Base-by-base conservation (phyloP, 2,888 invertebrate genomes). In the Urechis unicinctus region DNA sequence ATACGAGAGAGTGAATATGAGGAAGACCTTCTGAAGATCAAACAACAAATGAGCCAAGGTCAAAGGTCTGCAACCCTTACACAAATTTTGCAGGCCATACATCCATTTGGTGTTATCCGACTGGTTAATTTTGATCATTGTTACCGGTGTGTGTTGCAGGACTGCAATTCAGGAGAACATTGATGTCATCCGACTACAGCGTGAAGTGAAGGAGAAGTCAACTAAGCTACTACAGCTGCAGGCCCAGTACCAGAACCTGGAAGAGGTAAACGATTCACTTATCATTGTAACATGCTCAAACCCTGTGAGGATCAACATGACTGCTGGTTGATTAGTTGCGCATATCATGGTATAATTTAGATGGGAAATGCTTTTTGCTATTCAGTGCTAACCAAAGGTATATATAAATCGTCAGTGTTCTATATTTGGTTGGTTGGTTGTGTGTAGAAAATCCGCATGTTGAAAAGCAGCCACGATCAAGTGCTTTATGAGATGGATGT, bases 161-260 rank as follows among this genome's bases (percentile, higher is more conserved):
- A 61, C 64, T 0, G 69, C 64, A 58, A 69, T 79, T 4, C 76
- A 79, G 63, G 79, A 79, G 59, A 79, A 79, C 56, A 73, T 79
- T 54, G 78, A 78, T 61, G 64, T 78, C 63, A 79, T 79, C 50
- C 72, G 75, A 45, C 65, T 79, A 50, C 77, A 79, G 64, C 58
- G 78, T 48, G 78, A 79, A 55, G 66, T 79, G 24, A 77, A 78
- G 60, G 78, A 78, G 54, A 79, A 78, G 60, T 70, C 72, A 26
- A 72, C 73, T 9, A 71, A 75, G 57, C 61, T 75, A 30, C 61
- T 69, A 6, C 68, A 67, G 52, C 58, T 79, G 25, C 74, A 78
- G 56, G 69, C 73, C 25, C 75, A 76, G 63, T 78, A 71, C 63
- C 60, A 65, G 43, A 67, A 69, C 45, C 58, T 78, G 50, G 74